These are phyloP conservation scores for Oceanites oceanicus DNA, from an alignment of 2,113 vertebrate genomes.

Conservation along the genomic window DNA sequence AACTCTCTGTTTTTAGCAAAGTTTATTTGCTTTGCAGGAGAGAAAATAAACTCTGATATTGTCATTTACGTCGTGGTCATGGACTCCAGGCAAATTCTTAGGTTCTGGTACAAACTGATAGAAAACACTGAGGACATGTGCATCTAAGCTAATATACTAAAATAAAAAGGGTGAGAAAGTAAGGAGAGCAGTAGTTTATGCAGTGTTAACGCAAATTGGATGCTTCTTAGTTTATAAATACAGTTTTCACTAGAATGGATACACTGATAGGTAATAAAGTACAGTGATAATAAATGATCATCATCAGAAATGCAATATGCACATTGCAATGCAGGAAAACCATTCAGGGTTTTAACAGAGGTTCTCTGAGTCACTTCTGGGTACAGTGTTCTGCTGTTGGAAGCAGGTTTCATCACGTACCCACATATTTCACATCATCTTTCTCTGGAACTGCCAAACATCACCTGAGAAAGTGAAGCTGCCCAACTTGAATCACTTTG, in stretches of 20 bases:
- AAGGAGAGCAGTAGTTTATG: neutral
- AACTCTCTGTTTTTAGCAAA: constrained; percentile 7
- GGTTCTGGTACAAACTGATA: neutral
- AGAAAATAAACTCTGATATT: constrained; percentile 46
- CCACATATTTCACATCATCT: neutral
- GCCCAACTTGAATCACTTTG: neutral
- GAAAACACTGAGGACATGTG: neutral
- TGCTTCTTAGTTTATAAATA: neutral
- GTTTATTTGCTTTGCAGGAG: constrained; percentile 49
- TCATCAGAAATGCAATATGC: neutral
- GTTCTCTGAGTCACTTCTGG: neutral
- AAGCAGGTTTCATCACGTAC: neutral
- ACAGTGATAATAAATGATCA: rapidly evolving
- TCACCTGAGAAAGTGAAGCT: neutral
- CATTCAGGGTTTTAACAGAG: rapidly evolving
- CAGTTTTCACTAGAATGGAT: neutral
- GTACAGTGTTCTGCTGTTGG: neutral
- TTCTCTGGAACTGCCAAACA: neutral
- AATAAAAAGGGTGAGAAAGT: neutral
- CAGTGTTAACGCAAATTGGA: neutral
- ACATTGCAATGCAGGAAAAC: neutral
- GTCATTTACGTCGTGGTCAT: neutral
- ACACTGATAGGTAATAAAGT: neutral
- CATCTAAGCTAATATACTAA: neutral
- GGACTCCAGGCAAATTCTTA: neutral